Evolutionary conservation across 2,113 vertebrate species (phyloP), one percentile per base, ranked within the genome.

Genomic region (Anser cygnoides): DNA sequence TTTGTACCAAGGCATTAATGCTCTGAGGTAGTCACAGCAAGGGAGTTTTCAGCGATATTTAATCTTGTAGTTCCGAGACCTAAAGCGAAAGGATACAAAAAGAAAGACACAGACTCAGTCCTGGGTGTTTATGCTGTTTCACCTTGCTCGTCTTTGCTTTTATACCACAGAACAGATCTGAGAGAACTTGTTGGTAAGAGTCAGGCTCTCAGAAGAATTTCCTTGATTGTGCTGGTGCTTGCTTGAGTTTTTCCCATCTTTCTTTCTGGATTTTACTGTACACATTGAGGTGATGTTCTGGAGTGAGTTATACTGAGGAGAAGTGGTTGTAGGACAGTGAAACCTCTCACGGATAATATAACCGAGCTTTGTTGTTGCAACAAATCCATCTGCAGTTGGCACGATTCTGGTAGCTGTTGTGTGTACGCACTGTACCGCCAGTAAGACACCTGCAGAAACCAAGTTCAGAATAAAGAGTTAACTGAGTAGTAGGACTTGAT

Each of bases 351-450:
- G 83, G 66, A 98, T 96, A 59, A 97, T 72, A 13, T 92, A 95
- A 15, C 98, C 98, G 0, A 94, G 95, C 92, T 95, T 96, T 2
- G 97, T 97, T 63, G 98, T 37, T 6, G 98, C 98, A 39, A 98
- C 92, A 14, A 99, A 98, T 41, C 98, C 97, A 0, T 97, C 97
- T 73, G 97, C 89, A 18, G 94, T 97, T 13, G 98, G 95, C 44
- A 97, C 46, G 49, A 98, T 98, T 52, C 93, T 96, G 70, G 96
- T 96, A 6, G 98, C 96, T 2, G 98, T 71, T 1, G 98, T 95
- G 39, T 98, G 96, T 37, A 98, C 94, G 20, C 97, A 97, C 96
- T 98, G 98, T 9, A 97, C 97, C 3, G 95, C 97, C 58, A 99
- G 94, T 39, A 98, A 97, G 17, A 96, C 91, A 15, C 98, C 98